A percentile compares a stretch with the other conserved stretches of the same genome.
phyloP scores from a whole-genome alignment of 2,797 vertebrate species.

The Sardinella longiceps region DNA sequence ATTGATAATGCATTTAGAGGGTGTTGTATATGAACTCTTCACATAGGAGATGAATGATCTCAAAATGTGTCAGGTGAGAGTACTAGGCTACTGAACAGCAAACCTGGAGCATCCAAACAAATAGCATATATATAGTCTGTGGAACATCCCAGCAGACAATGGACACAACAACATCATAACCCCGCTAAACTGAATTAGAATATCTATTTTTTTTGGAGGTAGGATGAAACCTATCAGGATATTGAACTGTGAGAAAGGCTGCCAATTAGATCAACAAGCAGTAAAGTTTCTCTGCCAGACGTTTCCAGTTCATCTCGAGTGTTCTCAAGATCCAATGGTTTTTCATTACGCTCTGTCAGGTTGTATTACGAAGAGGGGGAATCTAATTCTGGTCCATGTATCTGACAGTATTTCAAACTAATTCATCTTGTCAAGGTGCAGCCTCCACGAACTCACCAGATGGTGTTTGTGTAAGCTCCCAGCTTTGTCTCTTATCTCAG shows the following conservation, averaged over 20 bases:
- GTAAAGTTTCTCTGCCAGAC: constrained; percentile 50
- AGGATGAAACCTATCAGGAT: constrained; percentile 55
- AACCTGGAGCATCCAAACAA: constrained; percentile 65
- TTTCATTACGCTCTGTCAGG: constrained; percentile 74
- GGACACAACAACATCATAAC: constrained; percentile 66
- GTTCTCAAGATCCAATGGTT: constrained; percentile 65
- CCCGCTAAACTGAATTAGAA: constrained; percentile 66
- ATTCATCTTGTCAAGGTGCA: constrained; percentile 74
- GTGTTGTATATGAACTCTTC: no score
- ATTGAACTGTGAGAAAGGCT: constrained; percentile 59
- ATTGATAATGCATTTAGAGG: no score
- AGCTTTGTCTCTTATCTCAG: constrained; percentile 61
- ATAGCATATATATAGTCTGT: constrained; percentile 67
- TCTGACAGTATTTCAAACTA: constrained; percentile 75
- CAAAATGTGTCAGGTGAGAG: constrained; percentile 70
- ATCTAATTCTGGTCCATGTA: constrained; percentile 71
- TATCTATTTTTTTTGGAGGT: constrained; percentile 62
- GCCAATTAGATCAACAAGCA: constrained; percentile 58
- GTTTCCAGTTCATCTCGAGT: constrained; percentile 64
- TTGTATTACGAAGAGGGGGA: constrained; percentile 73
- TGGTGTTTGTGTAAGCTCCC: constrained; percentile 73
- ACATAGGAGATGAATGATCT: constrained; percentile 69
- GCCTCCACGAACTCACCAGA: constrained; percentile 69
- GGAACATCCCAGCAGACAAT: constrained; percentile 62
- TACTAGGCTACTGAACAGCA: constrained; percentile 42